phyloP scores from a whole-genome alignment of 1,140 invertebrate genomes.

The Lasaia peninsularis region DNA sequence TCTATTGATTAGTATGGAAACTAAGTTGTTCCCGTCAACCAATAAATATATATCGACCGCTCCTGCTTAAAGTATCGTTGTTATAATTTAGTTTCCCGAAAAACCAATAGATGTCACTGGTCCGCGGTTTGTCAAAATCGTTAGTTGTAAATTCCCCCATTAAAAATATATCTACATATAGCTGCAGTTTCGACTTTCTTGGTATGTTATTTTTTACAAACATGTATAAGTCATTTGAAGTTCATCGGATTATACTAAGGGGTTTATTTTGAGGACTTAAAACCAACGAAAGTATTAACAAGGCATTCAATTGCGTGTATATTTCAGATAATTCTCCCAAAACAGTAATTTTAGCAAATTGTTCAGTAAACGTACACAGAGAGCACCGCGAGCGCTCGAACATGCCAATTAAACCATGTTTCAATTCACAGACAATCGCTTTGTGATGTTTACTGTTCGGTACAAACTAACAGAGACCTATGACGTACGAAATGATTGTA shows the following conservation, averaged over 20 bases:
- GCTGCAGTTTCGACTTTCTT: no score
- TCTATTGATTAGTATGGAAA: no score
- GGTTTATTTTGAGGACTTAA: neutral
- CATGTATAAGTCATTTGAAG: neutral
- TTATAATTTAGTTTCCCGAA: no score
- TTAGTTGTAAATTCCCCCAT: no score
- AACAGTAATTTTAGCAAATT: neutral
- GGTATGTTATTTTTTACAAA: no score
- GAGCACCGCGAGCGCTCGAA: neutral
- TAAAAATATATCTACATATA: no score
- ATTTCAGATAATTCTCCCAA: neutral
- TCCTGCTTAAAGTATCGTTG: no score
- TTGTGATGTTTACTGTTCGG: constrained; percentile 9
- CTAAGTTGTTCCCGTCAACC: no score
- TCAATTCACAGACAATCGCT: constrained; percentile 6
- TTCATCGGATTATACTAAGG: no score
- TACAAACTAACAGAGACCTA: neutral
- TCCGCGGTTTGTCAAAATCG: no score
- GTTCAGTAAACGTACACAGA: neutral
- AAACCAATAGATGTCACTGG: no score
- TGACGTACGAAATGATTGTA: neutral
- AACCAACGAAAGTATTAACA: neutral
- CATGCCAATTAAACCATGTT: constrained; percentile 3
- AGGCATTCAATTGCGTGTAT: neutral
- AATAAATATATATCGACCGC: no score